These are phyloP conservation scores for Melitaea cinxia DNA, from an alignment of 1,140 invertebrate species.

Conservation along the genomic window DNA sequence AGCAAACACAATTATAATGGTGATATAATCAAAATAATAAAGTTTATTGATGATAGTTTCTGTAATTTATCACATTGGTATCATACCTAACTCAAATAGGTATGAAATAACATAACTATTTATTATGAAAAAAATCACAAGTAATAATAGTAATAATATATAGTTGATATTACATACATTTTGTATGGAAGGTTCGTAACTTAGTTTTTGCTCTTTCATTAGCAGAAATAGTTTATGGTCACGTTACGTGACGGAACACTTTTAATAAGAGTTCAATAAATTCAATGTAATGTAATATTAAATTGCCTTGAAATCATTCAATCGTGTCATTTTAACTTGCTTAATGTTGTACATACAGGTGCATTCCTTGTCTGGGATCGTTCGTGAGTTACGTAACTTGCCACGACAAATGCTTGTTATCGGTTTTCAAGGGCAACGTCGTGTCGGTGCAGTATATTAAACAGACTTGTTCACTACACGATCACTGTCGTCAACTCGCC, in stretches of 20 bases:
- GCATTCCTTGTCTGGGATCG: conserved; percentile 28
- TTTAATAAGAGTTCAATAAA: not conserved
- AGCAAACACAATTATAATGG: too few relatives aligned
- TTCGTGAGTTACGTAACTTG: conserved; percentile 48
- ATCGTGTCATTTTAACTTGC: conserved; percentile 23
- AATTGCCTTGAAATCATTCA: conserved; percentile 12
- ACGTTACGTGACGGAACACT: not conserved
- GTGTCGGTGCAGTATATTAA: conserved; percentile 46
- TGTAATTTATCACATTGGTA: too few relatives aligned
- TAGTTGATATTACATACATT: too few relatives aligned
- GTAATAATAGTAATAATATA: too few relatives aligned
- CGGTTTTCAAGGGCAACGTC: conserved; percentile 60
- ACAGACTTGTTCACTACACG: conserved; percentile 45
- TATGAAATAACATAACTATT: too few relatives aligned
- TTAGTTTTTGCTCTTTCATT: not conserved
- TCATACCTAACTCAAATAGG: too few relatives aligned
- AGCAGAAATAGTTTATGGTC: not conserved
- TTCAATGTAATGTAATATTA: conserved; percentile 8
- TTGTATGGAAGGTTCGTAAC: not conserved
- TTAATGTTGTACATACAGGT: conserved; percentile 11
- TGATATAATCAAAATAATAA: too few relatives aligned
- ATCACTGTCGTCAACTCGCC: conserved; percentile 19
- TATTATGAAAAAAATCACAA: too few relatives aligned
- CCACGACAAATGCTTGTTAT: conserved; percentile 55
- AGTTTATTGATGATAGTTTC: too few relatives aligned